phyloP scores from a whole-genome alignment of 2,888 invertebrate genomes.

The Chrysolina haemoptera region DNA sequence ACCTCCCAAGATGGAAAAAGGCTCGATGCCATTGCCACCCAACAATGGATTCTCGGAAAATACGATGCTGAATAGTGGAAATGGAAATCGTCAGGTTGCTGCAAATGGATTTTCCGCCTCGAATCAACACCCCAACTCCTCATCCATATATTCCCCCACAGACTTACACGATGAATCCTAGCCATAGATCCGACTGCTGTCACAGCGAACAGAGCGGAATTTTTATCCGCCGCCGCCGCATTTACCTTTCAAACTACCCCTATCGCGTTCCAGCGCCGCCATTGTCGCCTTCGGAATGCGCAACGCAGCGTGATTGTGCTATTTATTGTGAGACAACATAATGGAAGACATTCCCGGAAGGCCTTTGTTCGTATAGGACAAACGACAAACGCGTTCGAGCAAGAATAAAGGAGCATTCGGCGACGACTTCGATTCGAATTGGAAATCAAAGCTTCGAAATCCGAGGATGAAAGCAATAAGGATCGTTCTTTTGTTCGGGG shows the following conservation, averaged over 20 bases:
- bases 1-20: no score
- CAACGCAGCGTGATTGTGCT: constrained; percentile 34
- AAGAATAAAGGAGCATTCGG: constrained; percentile 3
- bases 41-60: no score
- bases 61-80: no score
- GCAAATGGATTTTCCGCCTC: background rate
- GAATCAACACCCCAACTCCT: background rate
- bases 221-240: constrained; percentile 10
- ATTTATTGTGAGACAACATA: constrained; percentile 43
- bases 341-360: constrained; percentile 30
- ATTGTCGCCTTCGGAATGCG: constrained; percentile 33
- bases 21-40: no score
- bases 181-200: background rate
- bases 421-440: constrained; percentile 34
- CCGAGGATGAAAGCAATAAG: constrained; percentile 18
- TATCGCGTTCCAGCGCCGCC: constrained; percentile 30
- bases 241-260: constrained; percentile 12
- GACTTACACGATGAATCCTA: background rate
- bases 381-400: constrained; percentile 20
- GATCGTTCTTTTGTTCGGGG: background rate
- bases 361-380: no score
- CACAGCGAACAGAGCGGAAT: constrained; percentile 7
- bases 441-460: constrained; percentile 34
- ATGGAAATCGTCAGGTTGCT: no score
- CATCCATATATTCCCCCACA: background rate